These are phyloP conservation scores for Phylloscopus trochilus DNA, from an alignment of 2,113 vertebrate species.

Conservation along the genomic window DNA sequence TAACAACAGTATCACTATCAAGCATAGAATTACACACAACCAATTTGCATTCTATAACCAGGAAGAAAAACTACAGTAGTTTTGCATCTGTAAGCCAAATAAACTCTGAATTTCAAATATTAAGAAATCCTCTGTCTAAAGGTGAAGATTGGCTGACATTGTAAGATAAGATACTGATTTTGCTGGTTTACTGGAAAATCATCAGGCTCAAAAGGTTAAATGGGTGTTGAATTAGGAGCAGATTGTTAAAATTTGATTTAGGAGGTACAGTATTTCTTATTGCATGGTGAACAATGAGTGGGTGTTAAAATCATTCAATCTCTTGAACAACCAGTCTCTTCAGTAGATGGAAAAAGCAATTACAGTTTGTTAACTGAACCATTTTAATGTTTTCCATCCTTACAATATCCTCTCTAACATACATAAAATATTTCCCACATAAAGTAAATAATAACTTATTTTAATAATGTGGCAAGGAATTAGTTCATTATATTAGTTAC, in stretches of 20 bases:
- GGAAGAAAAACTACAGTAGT: not conserved
- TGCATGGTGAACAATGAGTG: not conserved
- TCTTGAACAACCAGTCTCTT: not conserved
- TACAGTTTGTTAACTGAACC: not conserved
- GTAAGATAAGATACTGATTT: not conserved
- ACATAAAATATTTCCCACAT: not conserved
- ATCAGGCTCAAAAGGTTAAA: constrained; percentile 9
- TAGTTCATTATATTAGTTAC: not conserved
- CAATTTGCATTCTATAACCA: not conserved
- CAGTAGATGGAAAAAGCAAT: not conserved
- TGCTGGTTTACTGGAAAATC: not conserved
- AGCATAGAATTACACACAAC: not conserved
- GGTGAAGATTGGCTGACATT: not conserved
- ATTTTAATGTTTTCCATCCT: not conserved
- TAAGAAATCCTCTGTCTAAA: not conserved
- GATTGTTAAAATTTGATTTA: not conserved
- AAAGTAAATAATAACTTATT: not conserved
- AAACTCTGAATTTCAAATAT: not conserved
- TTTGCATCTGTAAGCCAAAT: not conserved
- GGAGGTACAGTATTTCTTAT: not conserved
- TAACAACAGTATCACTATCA: not conserved
- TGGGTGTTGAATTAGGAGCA: not conserved
- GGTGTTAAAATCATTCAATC: not conserved
- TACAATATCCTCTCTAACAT: not conserved
- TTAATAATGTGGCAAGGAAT: not conserved